Base-by-base conservation (phyloP, 2,888 invertebrate species). In the Deilephila porcellus region DNA sequence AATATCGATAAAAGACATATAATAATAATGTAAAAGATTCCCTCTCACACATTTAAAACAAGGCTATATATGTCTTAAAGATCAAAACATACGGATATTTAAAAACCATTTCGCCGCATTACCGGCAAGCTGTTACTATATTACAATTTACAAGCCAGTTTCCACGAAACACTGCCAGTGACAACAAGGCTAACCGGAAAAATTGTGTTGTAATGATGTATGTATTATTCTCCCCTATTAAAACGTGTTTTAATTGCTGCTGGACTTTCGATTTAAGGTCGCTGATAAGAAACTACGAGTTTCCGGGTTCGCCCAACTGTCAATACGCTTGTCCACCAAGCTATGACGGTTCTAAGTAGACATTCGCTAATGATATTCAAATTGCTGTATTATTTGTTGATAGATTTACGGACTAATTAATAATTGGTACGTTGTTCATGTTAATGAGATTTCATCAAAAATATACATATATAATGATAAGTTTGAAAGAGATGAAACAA, bases 181-280 rank as follows among this genome's bases (percentile, higher is more conserved):
- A 78, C 79, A 76, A 80, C 86, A 86, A 86, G 86, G 86, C 76
- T 80, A 86, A 82, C 86, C 85, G 87, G 88, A 88, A 87, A 83
- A 80, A 74, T 71, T 72, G 52, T 37, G 74, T 71, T 74, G 73
- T 76, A 79, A 73, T 77, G 80, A 80, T 78, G 77, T 77, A 77
- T 80, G 75, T 74, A 76, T 75, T 82, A 77, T 81, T 81, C 76
- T 79, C 80, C 81, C 77, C 79, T 77, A 82, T 82, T 80, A 79
- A 81, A 81, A 82, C 83, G 80, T 74, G 80, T 84, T 82, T 82
- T 83, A 84, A 84, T 83, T 84, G 82, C 80, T 76, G 75, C 75
- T 79, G 74, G 80, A 83, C 85, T 85, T 86, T 86, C 84, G 85
- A 86, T 85, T 81, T 82, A 84, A 85, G 82, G 82, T 76, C 79